phyloP scores from a whole-genome alignment of 2,797 vertebrate genomes.

The Poecilia velifera region DNA sequence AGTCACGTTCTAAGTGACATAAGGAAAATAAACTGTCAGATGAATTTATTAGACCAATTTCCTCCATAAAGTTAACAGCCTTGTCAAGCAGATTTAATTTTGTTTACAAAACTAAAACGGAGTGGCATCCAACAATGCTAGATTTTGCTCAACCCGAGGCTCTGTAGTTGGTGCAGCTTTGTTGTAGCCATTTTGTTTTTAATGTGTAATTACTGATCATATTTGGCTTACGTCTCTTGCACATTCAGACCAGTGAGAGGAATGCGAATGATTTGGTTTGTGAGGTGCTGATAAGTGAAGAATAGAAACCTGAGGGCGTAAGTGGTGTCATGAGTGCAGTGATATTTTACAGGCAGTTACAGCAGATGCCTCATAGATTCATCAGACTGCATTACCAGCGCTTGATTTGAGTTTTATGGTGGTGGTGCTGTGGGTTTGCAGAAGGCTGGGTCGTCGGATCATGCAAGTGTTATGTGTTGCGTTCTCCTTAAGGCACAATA shows the following conservation, averaged over 20 bases:
- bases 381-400: neutral
- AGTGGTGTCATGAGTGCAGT: neutral
- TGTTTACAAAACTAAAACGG: neutral
- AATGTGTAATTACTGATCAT: neutral
- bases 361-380: neutral
- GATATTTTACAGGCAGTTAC: slow-evolving; percentile 1
- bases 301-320: neutral
- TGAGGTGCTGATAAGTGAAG: neutral
- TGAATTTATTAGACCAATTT: neutral
- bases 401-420: neutral
- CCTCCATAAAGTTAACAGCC: neutral
- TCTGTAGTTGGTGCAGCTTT: neutral
- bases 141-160: neutral
- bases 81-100: neutral
- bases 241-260: neutral
- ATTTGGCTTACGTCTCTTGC: neutral
- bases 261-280: neutral
- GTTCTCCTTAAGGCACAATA: neutral
- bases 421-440: neutral
- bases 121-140: neutral
- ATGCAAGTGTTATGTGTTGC: neutral
- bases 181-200: neutral
- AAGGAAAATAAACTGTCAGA: neutral
- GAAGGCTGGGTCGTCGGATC: neutral
- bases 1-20: neutral